Conservation (phyloP, 2,113 vertebrate species). For the Dolichallabes microphthalmus region DNA sequence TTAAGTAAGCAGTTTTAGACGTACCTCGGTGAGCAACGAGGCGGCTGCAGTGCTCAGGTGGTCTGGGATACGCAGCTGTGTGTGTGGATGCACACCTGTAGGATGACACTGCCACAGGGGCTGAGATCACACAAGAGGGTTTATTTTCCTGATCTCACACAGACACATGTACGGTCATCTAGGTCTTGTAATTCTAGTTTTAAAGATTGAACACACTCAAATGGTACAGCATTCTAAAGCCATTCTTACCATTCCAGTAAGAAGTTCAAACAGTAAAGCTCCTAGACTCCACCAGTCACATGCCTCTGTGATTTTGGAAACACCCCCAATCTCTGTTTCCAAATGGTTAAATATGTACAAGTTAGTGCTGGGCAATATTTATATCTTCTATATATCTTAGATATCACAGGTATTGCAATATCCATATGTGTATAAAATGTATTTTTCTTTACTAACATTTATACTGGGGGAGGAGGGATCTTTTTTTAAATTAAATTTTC, state of each 20-base stretch:
- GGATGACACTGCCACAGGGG: slow-evolving; percentile 87
- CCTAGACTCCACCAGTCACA: slow-evolving; percentile 99
- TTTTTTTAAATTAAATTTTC: too few species aligned
- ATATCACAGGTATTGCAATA: background rate
- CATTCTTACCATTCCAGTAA: slow-evolving; percentile 85
- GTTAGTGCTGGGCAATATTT: background rate
- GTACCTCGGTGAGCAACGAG: slow-evolving; percentile 88
- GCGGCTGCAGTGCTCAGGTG: slow-evolving; percentile 83
- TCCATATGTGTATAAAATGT: background rate
- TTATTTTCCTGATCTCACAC: background rate
- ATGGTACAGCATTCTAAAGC: background rate
- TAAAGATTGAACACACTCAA: background rate
- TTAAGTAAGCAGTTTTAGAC: slow-evolving; percentile 22
- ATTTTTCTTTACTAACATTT: background rate
- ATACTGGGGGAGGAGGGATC: too few species aligned
- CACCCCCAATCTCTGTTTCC: slow-evolving; percentile 86
- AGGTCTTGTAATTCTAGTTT: too few species aligned
- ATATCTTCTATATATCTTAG: background rate
- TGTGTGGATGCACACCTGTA: slow-evolving; percentile 88
- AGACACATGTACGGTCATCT: background rate
- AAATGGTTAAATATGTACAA: background rate
- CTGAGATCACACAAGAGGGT: slow-evolving; percentile 65
- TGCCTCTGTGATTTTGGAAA: slow-evolving; percentile 82
- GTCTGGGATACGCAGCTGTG: slow-evolving; percentile 84
- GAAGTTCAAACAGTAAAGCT: slow-evolving; percentile 87